A percentile compares a stretch with the other conserved stretches of the same genome.
These are phyloP conservation scores for Nasonia vitripennis DNA, from an alignment of 1,140 invertebrate genomes.

Conservation along the genomic window DNA sequence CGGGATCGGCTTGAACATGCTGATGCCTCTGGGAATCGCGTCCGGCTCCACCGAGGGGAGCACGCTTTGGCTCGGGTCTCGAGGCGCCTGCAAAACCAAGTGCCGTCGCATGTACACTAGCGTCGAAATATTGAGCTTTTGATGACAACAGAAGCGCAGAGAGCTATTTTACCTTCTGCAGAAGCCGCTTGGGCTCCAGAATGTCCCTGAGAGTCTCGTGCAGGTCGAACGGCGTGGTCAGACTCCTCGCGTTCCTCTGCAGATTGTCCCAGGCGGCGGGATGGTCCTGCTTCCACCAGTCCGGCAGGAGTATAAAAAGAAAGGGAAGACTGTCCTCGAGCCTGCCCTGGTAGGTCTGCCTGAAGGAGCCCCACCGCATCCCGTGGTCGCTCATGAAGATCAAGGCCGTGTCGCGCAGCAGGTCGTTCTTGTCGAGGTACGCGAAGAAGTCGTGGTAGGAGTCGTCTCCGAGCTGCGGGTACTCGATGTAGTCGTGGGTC, in stretches of 20 bases:
- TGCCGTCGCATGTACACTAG: too few relatives aligned
- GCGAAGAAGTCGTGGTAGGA: conserved; percentile 65
- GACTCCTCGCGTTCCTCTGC: conserved; percentile 73
- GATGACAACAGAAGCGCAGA: too few relatives aligned
- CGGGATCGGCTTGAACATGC: conserved; percentile 84
- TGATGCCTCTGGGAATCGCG: conserved; percentile 79
- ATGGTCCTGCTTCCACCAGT: conserved; percentile 77
- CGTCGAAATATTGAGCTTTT: too few relatives aligned
- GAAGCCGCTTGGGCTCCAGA: conserved; percentile 68
- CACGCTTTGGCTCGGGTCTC: neutral
- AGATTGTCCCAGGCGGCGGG: conserved; percentile 75
- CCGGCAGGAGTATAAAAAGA: conserved; percentile 78
- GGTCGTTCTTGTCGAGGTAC: conserved; percentile 56
- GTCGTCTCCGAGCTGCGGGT: conserved; percentile 70
- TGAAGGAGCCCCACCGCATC: conserved; percentile 79
- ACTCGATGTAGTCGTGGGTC: conserved; percentile 75
- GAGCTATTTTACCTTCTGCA: neutral
- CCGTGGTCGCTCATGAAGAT: conserved; percentile 85
- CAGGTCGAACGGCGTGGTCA: conserved; percentile 80
- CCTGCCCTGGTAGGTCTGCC: conserved; percentile 79
- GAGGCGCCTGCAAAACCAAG: too few relatives aligned
- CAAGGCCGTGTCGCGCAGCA: conserved; percentile 76
- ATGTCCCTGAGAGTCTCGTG: conserved; percentile 81
- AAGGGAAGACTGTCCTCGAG: conserved; percentile 84
- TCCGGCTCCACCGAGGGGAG: conserved; percentile 57